Percentiles rank a stretch among this genome's conserved stretches.
phyloP scores from a whole-genome alignment of 2,797 vertebrate species.

The Darevskia mixta region DNA sequence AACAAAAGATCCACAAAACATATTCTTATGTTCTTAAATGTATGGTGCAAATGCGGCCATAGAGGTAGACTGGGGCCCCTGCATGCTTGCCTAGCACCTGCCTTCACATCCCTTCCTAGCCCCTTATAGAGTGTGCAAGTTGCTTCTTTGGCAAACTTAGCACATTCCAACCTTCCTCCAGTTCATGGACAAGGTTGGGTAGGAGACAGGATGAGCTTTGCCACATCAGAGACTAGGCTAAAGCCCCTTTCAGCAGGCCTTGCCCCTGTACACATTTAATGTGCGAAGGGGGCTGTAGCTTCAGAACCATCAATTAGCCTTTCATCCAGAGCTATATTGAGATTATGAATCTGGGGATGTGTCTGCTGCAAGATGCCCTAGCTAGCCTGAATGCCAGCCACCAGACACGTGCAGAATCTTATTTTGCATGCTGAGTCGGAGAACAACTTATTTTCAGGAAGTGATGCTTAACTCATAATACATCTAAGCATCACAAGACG shows the following conservation, averaged over 20 bases:
- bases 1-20: too few relatives aligned
- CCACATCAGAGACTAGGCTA: neutral
- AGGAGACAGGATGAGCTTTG: neutral
- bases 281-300: neutral
- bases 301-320: neutral
- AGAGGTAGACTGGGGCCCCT: too few relatives aligned
- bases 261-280: neutral
- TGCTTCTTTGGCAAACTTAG: neutral
- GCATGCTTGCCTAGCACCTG: too few relatives aligned
- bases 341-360: neutral
- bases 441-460: neutral
- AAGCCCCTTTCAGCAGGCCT: neutral
- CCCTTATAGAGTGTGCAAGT: too few relatives aligned
- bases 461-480: neutral
- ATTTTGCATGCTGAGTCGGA: neutral
- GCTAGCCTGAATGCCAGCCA: neutral
- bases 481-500: neutral
- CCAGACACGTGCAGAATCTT: neutral
- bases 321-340: neutral
- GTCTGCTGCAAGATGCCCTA: neutral
- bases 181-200: neutral
- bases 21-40: too few relatives aligned
- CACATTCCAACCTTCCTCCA: neutral
- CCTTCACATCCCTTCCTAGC: too few relatives aligned
- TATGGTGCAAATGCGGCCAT: too few relatives aligned